Evolutionary conservation across 1,140 invertebrate species (phyloP).

Genomic region (Cydia amplana): DNA sequence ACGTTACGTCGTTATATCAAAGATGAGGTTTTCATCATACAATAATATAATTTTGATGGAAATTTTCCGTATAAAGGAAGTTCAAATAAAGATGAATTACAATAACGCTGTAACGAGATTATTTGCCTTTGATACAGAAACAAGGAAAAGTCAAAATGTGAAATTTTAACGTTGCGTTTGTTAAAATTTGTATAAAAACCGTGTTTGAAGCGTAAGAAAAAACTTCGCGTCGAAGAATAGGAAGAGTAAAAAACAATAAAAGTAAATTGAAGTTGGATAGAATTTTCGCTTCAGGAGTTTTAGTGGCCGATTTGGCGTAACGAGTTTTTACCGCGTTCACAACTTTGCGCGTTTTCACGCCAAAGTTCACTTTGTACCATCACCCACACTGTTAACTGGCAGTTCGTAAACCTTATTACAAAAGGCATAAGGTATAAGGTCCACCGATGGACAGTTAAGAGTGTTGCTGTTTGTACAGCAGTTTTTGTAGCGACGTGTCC

Average conservation of each 20-base stretch:
- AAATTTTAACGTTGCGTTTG: constrained; percentile 58
- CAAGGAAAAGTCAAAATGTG: constrained; percentile 50
- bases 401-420: too few relatives aligned
- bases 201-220: constrained; percentile 63
- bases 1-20: constrained; percentile 23
- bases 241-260: constrained; percentile 75
- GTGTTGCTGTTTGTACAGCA: constrained; percentile 40
- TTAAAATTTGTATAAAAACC: constrained; percentile 62
- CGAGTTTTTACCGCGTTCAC: constrained; percentile 76
- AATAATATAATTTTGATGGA: constrained; percentile 36
- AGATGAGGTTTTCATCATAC: constrained; percentile 21
- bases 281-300: constrained; percentile 78
- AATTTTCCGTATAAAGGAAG: constrained; percentile 42
- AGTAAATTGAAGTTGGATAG: constrained; percentile 78
- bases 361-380: constrained; percentile 51
- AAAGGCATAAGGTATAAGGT: too few relatives aligned
- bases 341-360: constrained; percentile 63
- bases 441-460: too few relatives aligned
- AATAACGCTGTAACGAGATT: constrained; percentile 49
- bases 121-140: constrained; percentile 50
- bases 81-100: constrained; percentile 56
- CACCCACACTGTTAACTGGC: too few relatives aligned
- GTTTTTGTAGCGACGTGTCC: constrained; percentile 38
- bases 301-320: constrained; percentile 75
- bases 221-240: constrained; percentile 52